A percentile compares a stretch with the other conserved stretches of the same genome.
Conservation (phyloP, 2,888 invertebrate genomes). For the Trichacis sp. region DNA sequence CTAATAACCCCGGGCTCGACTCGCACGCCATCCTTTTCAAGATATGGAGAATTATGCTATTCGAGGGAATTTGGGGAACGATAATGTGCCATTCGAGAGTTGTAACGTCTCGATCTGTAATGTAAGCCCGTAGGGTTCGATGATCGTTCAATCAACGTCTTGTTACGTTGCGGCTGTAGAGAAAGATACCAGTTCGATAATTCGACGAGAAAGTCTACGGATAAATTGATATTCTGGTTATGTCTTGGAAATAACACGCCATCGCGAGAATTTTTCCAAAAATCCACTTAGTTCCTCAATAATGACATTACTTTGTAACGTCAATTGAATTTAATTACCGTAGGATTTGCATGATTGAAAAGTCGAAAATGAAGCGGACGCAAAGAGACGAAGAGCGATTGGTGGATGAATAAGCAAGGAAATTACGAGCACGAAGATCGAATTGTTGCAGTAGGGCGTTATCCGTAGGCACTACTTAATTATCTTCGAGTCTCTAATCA, state of each 20-base stretch:
- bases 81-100: slow-evolving; percentile 3
- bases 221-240: no score
- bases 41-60: not conserved
- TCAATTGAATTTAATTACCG: slow-evolving; percentile 33
- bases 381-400: slow-evolving; percentile 20
- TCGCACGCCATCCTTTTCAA: slow-evolving; percentile 14
- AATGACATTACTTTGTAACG: not conserved
- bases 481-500: slow-evolving; percentile 67
- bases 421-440: slow-evolving; percentile 52
- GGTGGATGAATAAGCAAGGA: slow-evolving; percentile 48
- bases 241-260: no score
- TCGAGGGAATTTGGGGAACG: not conserved
- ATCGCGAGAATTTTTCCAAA: no score
- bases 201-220: no score
- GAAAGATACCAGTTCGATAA: no score
- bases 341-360: slow-evolving; percentile 33
- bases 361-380: slow-evolving; percentile 29
- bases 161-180: slow-evolving; percentile 28
- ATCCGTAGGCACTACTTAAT: slow-evolving; percentile 68
- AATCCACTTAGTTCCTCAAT: no score
- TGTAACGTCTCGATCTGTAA: slow-evolving; percentile 10
- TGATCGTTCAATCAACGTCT: slow-evolving; percentile 37
- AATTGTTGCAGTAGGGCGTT: slow-evolving; percentile 58
- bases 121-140: slow-evolving; percentile 1
- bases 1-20: slow-evolving; percentile 55